Conservation (phyloP, 2,113 vertebrate genomes). For the Rhinolophus ferrumequinum region DNA sequence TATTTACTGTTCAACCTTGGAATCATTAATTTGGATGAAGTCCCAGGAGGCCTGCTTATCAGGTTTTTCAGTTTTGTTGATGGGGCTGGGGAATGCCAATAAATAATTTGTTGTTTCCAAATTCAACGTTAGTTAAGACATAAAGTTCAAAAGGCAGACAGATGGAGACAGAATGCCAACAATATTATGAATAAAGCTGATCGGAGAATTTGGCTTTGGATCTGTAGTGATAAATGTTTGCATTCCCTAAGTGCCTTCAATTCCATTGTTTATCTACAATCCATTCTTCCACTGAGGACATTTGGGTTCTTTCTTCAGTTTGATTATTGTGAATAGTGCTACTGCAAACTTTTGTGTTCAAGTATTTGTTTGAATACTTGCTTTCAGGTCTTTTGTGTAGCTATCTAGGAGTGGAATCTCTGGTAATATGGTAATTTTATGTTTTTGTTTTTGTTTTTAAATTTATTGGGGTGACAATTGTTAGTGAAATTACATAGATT, state of each 20-base stretch:
- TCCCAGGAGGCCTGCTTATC: background rate
- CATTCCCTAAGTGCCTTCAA: background rate
- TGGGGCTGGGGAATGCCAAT: background rate
- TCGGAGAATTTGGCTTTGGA: background rate
- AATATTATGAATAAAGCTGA: background rate
- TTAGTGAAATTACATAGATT: too few species aligned
- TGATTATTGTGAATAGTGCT: background rate
- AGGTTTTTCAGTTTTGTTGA: background rate
- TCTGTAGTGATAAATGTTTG: background rate
- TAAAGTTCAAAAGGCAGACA: background rate
- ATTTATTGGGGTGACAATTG: too few species aligned
- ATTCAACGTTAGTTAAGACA: slow-evolving; percentile 6
- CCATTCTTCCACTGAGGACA: background rate
- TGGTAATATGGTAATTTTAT: background rate
- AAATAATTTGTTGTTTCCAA: background rate
- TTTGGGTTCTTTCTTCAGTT: background rate
- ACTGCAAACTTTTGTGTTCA: background rate
- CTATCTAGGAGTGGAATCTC: background rate
- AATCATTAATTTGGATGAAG: background rate
- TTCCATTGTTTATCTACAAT: background rate
- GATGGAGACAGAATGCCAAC: slow-evolving; percentile 3
- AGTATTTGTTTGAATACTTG: background rate
- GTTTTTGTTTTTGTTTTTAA: too few species aligned
- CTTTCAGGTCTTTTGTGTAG: background rate
- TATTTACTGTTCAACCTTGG: background rate